Evolutionary conservation across 2,888 invertebrate species (phyloP), one percentile per base, ranked within the genome.

Genomic region (Limnephilus auricula): DNA sequence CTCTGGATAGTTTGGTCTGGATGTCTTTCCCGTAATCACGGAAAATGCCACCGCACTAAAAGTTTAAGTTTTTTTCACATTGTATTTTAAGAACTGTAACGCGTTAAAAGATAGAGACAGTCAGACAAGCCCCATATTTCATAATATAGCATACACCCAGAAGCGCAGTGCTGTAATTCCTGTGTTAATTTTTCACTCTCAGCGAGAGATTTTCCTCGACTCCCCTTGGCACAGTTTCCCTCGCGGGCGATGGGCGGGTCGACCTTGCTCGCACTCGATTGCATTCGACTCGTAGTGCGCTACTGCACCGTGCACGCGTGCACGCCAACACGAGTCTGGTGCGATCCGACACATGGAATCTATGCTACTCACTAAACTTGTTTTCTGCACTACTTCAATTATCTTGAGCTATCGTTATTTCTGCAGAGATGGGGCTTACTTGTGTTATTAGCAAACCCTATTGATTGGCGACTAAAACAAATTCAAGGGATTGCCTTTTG

Each of bases 141-240:
- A n/a, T 25, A 25, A 6, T 25, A 25, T 65, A 65, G n/a, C 65
- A 25, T n/a, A 25, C 2, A 25, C 25, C 65, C 25, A 65, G 65
- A 25, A 65, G 25, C 65, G 25, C 65, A n/a, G 31, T 80, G 18
- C 18, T 80, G 2, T 30, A 30, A 31, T 30, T 80, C 80, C 1
- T 32, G 80, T 31, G 10, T 25, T 37, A 37, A 10, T 34, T 83
- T 83, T 83, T 83, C 82, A 25, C 25, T 37, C 32, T 15, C 80
- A 2, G 37, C 25, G 18, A 32, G 37, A 30, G 10, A 83, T 83
- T 83, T 83, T 83, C 78, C 87, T 65, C 31, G 31, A 6, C 79
- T 88, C 87, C 87, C 87, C 87, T 88, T 88, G 87, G 78, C 87
- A 65, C 87, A 31, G 79, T 88, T 88, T 78, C 79, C 37, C 15